A percentile compares a stretch with the other conserved stretches of the same genome.
Conservation (phyloP, 2,797 vertebrate genomes). For the Caiman crocodilus region DNA sequence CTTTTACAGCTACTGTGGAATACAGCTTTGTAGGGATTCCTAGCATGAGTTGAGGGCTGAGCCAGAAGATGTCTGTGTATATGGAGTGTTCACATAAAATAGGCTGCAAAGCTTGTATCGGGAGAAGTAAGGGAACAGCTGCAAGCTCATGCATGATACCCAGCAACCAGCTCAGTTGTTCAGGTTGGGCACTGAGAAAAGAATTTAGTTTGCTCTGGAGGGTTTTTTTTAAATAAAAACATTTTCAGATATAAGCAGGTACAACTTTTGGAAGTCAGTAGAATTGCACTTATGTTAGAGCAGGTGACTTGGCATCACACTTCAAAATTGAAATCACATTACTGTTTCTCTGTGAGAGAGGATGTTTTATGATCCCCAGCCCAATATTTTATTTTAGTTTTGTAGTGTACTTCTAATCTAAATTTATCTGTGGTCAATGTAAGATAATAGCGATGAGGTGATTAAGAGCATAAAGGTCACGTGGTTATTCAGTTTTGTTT, state of each 20-base stretch:
- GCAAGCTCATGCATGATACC: not conserved
- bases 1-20: not conserved
- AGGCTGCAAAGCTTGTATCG: not conserved
- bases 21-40: not conserved
- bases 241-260: not conserved
- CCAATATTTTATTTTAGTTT: constrained; percentile 12
- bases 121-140: not conserved
- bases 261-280: not conserved
- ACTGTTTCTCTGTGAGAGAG: not conserved
- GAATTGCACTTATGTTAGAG: not conserved
- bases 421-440: not conserved
- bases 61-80: not conserved
- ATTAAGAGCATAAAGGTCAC: not conserved
- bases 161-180: not conserved
- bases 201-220: not conserved
- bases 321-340: not conserved
- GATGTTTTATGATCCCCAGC: not conserved
- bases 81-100: not conserved
- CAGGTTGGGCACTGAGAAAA: not conserved
- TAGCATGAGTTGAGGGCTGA: not conserved
- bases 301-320: constrained; percentile 14
- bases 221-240: not conserved
- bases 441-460: not conserved
- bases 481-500: not conserved
- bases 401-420: not conserved